A percentile compares a stretch with the other conserved stretches of the same genome.
phyloP scores from a whole-genome alignment of 2,797 vertebrate species.

The Serranus cabrilla region DNA sequence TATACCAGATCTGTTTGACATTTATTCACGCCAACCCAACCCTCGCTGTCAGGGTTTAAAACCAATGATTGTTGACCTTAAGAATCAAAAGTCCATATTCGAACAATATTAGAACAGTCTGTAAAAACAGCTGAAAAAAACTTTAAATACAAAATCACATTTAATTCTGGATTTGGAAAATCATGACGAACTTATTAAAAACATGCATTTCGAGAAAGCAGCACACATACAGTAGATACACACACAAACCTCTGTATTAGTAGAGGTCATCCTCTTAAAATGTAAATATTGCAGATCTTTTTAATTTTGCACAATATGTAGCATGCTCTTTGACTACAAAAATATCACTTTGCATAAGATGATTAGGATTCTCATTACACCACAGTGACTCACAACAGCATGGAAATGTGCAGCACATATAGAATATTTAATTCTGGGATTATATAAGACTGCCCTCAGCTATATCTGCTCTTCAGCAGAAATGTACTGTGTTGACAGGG shows the following conservation, averaged over 20 bases:
- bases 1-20: too few relatives aligned
- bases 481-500: neutral
- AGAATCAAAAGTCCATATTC: too few relatives aligned
- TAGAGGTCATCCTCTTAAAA: neutral
- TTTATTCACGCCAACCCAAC: too few relatives aligned
- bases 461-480: constrained; percentile 25
- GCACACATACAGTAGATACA: neutral
- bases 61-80: too few relatives aligned
- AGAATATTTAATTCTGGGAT: constrained; percentile 42
- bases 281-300: constrained; percentile 20
- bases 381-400: constrained; percentile 18
- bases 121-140: too few relatives aligned
- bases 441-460: constrained; percentile 34
- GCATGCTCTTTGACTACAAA: constrained; percentile 32
- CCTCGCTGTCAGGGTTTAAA: too few relatives aligned
- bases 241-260: neutral
- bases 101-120: too few relatives aligned
- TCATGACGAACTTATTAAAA: neutral
- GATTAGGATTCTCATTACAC: constrained; percentile 33
- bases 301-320: constrained; percentile 21
- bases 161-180: too few relatives aligned
- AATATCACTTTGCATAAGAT: constrained; percentile 17
- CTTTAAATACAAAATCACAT: too few relatives aligned
- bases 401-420: constrained; percentile 28
- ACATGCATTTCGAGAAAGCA: neutral